Base-by-base conservation (phyloP, 1,140 invertebrate species). In the Metopolophium dirhodum region DNA sequence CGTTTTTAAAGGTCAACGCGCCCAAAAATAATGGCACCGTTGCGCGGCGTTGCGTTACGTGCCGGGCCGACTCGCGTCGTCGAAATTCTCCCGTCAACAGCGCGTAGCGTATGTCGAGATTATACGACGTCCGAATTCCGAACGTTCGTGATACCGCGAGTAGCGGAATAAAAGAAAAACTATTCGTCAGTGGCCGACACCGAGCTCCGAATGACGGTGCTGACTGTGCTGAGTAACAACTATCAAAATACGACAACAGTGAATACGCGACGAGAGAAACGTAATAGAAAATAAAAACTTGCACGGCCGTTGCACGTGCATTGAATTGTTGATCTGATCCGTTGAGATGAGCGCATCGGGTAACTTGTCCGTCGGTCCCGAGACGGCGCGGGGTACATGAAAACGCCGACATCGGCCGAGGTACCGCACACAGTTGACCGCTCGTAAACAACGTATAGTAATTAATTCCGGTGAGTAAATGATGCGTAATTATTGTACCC, bases 1-100 rank as follows among this genome's bases (percentile, higher is more conserved):
- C 41, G 83, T 86, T 86, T 45, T n/a, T 23, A 35, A 89, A 89
- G 87, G 87, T 89, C 87, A 89, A 89, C 49, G 87, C 8, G 87
- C 87, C 49, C 83, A 30, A n/a, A 88, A 47, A 49, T n/a, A n/a
- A 51, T 35, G 18, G 30, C 30, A 88, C 41, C 86, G 86, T 88
- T 35, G 87, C 49, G 87, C 49, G 26, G 26, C 87, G 87, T 54
- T 89, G n/a, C 87, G 49, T 54, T 35, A 3, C 49, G 86, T n/a
- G 14, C 7, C 47, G 86, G 30, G n/a, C 18, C 86, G 87, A 51
- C n/a, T n/a, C 49, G 87, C 35, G n/a, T 54, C 7, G 47, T 89
- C 49, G 87, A 89, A 89, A 54, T 54, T 35, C 41, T 11, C 83
- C 30, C 22, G 61, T 77, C 14, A 77, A n/a, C 30, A 68, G 61